phyloP scores from a whole-genome alignment of 2,797 vertebrate genomes.

The Pseudochromis fuscus region DNA sequence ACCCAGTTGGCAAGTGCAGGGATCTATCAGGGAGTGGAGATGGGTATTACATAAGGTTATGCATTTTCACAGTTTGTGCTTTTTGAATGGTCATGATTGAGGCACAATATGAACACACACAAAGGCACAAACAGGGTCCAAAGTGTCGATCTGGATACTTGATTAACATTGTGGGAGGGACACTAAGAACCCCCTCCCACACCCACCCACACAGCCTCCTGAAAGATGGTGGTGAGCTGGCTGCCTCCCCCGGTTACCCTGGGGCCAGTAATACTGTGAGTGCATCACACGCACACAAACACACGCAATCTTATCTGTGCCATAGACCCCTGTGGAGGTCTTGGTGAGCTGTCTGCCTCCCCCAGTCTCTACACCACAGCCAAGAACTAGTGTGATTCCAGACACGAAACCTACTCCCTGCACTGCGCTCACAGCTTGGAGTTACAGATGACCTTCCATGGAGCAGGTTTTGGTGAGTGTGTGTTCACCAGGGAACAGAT shows the following conservation, averaged over 20 bases:
- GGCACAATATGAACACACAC: not conserved
- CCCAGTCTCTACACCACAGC: slow-evolving; percentile 34
- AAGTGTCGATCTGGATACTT: not conserved
- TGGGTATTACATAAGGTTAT: slow-evolving; percentile 33
- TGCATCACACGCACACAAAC: slow-evolving; percentile 23
- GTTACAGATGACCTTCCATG: slow-evolving; percentile 71
- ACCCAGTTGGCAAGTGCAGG: slow-evolving; percentile 61
- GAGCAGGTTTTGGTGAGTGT: slow-evolving; percentile 65
- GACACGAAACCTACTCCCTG: slow-evolving; percentile 34
- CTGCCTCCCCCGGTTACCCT: slow-evolving; percentile 56
- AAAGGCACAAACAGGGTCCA: not conserved
- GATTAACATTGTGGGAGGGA: slow-evolving; percentile 1
- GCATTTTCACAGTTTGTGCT: not conserved
- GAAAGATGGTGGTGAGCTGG: slow-evolving; percentile 49
- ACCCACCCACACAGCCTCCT: slow-evolving; percentile 30
- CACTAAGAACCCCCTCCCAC: slow-evolving; percentile 8
- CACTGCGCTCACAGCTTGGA: slow-evolving; percentile 69
- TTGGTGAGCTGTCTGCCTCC: slow-evolving; percentile 57
- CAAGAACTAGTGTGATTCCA: slow-evolving; percentile 59
- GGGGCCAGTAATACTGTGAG: slow-evolving; percentile 59
- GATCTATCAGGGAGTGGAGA: slow-evolving; percentile 37
- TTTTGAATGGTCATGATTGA: not conserved
- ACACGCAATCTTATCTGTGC: slow-evolving; percentile 33
- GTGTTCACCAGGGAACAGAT: slow-evolving; percentile 74
- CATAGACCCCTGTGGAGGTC: slow-evolving; percentile 41